Evolutionary conservation across 2,888 invertebrate species (phyloP).

Genomic region (Metalampra italica): DNA sequence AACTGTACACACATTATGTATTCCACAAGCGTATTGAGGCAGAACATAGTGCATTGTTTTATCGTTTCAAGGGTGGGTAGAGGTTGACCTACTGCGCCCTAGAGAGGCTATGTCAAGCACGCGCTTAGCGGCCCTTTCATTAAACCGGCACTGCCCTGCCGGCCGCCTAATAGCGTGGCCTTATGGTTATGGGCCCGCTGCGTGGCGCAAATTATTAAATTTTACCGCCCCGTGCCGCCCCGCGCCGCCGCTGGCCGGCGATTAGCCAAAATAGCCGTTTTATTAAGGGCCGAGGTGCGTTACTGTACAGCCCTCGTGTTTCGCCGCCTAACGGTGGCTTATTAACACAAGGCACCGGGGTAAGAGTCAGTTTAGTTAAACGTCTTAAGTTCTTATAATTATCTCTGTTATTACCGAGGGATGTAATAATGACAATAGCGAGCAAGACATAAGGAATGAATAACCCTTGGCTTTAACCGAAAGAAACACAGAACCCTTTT

Average conservation of each 20-base stretch:
- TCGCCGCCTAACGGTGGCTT: not conserved
- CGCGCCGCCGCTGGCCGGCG: not conserved
- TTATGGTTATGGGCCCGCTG: not conserved
- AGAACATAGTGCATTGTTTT: no score
- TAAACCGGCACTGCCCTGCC: not conserved
- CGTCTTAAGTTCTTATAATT: no score
- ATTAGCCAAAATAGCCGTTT: not conserved
- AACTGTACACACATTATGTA: no score
- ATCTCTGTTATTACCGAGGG: no score
- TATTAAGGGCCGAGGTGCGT: conserved; percentile 1
- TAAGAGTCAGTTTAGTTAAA: not conserved
- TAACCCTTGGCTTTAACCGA: no score
- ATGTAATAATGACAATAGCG: no score
- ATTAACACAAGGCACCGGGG: not conserved
- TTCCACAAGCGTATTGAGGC: no score
- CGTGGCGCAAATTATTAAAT: conserved; percentile 3
- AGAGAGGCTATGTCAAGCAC: not conserved
- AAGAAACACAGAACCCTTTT: no score
- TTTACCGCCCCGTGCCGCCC: not conserved
- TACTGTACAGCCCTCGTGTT: not conserved
- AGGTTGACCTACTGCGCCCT: not conserved
- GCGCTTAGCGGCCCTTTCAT: not conserved
- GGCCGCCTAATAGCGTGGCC: not conserved
- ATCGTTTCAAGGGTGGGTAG: no score
- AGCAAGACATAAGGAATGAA: no score